phyloP scores from a whole-genome alignment of 2,113 vertebrate species.

The Psittacus erithacus region DNA sequence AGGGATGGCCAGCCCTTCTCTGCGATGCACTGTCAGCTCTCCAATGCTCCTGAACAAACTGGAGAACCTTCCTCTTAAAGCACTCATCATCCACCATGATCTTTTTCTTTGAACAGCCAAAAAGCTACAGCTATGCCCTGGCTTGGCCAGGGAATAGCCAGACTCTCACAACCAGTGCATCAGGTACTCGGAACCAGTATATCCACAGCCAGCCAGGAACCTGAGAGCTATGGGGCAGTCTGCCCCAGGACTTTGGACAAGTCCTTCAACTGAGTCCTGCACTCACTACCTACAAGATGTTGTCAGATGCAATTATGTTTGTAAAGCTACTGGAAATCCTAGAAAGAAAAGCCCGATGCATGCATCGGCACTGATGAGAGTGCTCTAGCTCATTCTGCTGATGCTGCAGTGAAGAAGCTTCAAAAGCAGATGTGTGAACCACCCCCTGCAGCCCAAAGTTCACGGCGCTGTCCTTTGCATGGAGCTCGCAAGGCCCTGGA shows the following conservation, averaged over 20 bases:
- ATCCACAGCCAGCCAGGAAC: neutral
- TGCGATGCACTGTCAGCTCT: neutral
- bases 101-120: neutral
- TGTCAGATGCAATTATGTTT: neutral
- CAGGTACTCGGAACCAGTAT: neutral
- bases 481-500: neutral
- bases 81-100: neutral
- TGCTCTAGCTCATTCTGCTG: neutral
- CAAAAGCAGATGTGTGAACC: neutral
- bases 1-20: neutral
- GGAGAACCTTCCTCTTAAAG: neutral
- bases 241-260: neutral
- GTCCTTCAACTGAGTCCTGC: neutral
- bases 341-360: neutral
- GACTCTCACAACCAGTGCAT: neutral
- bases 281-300: neutral
- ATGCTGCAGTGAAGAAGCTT: neutral
- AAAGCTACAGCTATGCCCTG: neutral
- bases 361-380: neutral
- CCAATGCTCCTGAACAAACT: neutral
- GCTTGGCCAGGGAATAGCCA: neutral
- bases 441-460: neutral
- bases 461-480: neutral
- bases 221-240: neutral
- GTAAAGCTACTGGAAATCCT: neutral